These are phyloP conservation scores for Paratilapia polleni DNA, from an alignment of 2,113 vertebrate genomes.

Conservation along the genomic window DNA sequence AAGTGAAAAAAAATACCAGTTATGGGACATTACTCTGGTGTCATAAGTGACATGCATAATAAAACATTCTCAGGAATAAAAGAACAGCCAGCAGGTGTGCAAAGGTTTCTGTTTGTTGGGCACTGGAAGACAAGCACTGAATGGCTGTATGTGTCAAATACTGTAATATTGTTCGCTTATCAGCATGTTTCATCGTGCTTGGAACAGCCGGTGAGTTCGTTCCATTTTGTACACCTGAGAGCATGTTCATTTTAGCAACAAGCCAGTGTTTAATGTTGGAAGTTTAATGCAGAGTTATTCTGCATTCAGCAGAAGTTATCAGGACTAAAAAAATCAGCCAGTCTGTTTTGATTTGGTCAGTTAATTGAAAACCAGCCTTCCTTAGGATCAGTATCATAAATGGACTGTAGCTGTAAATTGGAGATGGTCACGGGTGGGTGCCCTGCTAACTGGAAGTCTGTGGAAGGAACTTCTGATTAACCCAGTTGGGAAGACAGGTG, in stretches of 20 bases:
- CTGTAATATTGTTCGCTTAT: too few species aligned
- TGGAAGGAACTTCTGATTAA: conserved; percentile 48
- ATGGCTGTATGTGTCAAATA: too few species aligned
- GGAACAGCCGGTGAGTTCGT: too few species aligned
- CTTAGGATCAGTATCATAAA: conserved; percentile 51
- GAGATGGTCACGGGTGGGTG: conserved; percentile 54
- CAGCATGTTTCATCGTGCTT: too few species aligned
- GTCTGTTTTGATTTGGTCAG: conserved; percentile 44
- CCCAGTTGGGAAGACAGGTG: conserved; percentile 30
- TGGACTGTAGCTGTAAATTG: conserved; percentile 47
- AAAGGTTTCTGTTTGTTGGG: too few species aligned
- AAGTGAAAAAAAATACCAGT: background rate
- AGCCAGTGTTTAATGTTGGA: too few species aligned
- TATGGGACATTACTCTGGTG: background rate
- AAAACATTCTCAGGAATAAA: too few species aligned
- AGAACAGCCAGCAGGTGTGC: too few species aligned
- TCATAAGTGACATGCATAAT: background rate
- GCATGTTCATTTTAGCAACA: background rate
- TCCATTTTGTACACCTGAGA: too few species aligned
- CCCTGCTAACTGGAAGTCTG: conserved; percentile 38
- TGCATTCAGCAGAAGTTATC: conserved; percentile 7
- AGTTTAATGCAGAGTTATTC: background rate
- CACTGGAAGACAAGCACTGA: too few species aligned
- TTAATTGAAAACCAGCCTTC: conserved; percentile 56
- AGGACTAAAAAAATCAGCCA: background rate